These are phyloP conservation scores for Mesocentrotus franciscanus DNA, from an alignment of 53 echinoderm and acorn worm genomes.

Conservation along the genomic window DNA sequence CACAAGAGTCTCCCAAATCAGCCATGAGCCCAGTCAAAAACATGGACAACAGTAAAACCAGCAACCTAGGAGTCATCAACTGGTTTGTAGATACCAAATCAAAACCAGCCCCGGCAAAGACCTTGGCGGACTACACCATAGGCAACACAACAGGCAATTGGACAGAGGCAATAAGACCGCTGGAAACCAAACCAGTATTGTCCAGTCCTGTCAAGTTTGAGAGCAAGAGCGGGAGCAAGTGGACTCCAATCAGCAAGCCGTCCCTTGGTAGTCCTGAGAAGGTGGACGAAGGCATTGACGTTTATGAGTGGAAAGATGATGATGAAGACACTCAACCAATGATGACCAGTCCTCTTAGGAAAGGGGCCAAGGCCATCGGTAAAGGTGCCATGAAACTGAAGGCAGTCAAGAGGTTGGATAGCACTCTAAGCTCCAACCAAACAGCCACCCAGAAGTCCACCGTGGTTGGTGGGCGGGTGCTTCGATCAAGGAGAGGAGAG, in stretches of 20 bases:
- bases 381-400: slow-evolving; percentile 66
- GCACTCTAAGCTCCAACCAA: slow-evolving; percentile 25
- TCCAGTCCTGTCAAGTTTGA: slow-evolving; percentile 60
- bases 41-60: slow-evolving; percentile 29
- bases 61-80: slow-evolving; percentile 57
- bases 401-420: slow-evolving; percentile 60
- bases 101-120: slow-evolving; percentile 40
- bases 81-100: slow-evolving; percentile 65
- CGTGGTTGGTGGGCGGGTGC: slow-evolving; percentile 51
- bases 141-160: slow-evolving; percentile 58
- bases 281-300: slow-evolving; percentile 60
- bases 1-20: slow-evolving; percentile 22
- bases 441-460: slow-evolving; percentile 57
- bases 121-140: slow-evolving; percentile 57
- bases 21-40: slow-evolving; percentile 2
- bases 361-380: slow-evolving; percentile 60
- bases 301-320: slow-evolving; percentile 67
- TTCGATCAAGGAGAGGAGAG: slow-evolving; percentile 58
- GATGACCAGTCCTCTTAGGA: slow-evolving; percentile 42
- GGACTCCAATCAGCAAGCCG: slow-evolving; percentile 59
- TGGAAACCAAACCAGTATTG: slow-evolving; percentile 63
- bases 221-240: slow-evolving; percentile 63
- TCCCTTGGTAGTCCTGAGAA: slow-evolving; percentile 49
- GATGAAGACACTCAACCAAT: slow-evolving; percentile 42
- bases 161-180: slow-evolving; percentile 61